Evolutionary conservation across 2,888 invertebrate genomes (phyloP), one percentile per base, ranked within the genome.

Genomic region (Tenthredo mesomela): DNA sequence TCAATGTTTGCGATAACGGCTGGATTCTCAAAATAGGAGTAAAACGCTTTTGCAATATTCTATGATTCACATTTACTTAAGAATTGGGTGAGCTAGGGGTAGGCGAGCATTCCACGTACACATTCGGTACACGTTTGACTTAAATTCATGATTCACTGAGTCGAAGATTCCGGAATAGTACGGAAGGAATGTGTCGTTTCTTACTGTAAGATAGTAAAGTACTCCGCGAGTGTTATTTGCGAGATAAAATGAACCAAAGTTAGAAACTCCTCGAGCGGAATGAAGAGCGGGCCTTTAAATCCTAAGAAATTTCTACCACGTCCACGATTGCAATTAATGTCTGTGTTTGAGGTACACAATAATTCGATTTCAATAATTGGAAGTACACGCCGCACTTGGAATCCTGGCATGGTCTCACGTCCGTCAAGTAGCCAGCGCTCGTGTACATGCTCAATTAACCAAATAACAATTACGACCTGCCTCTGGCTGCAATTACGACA

Each of bases 371-470:
- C 80, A 58, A 40, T 80, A 37, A 80, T 80, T 58, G 58, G 58
- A 47, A 80, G 58, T 80, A 80, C 58, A 40, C 58, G 58, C 61
- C 37, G 43, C 43, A 21, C 37, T 25, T 2, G 40, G 21, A 80
- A 21, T 12, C 5, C 37, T 21, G 29, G 33, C 61, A 58, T 50
- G 80, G 33, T 61, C 61, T n/a, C 61, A 61, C 58, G 80, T 80
- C 50, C 80, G 80, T 58, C 80, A 58, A 61, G 61, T 80, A 37
- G 80, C 80, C 80, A 21, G 7, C 15, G 40, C 40, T 40, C 58
- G 37, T 40, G 37, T 50, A 80, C 80, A 77, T 61, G 80, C 80
- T 80, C 61, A 80, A 80, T 80, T 80, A 80, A 80, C 80, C 58
- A 80, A 80, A 37, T 58, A 80, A 61, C 80, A 61, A 80, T 80